A percentile compares a stretch with the other conserved stretches of the same genome.
phyloP scores from a whole-genome alignment of 1,140 invertebrate genomes.

The Drosophila navojoa region DNA sequence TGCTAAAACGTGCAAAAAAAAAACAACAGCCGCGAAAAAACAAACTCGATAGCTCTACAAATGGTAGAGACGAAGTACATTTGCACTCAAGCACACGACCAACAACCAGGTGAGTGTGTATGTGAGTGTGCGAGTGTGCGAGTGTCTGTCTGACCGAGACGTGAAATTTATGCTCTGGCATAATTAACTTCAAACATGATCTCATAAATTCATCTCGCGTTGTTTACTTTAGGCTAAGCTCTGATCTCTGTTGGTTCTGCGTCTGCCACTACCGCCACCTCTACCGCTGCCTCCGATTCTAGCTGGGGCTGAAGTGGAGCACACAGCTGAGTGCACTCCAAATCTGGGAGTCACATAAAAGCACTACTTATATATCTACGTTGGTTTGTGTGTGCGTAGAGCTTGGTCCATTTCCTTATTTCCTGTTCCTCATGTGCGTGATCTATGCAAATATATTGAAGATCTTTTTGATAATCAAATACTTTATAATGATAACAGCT shows the following conservation, averaged over 20 bases:
- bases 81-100: slow-evolving; percentile 60
- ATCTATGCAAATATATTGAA: not conserved
- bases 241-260: slow-evolving; percentile 4
- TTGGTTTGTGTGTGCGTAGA: slow-evolving; percentile 17
- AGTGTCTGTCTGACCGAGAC: slow-evolving; percentile 34
- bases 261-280: not conserved
- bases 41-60: slow-evolving; percentile 50
- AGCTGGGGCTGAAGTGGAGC: slow-evolving; percentile 61
- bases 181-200: slow-evolving; percentile 79
- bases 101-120: not conserved
- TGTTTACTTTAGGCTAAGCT: slow-evolving; percentile 60
- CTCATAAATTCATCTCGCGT: slow-evolving; percentile 78
- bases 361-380: not conserved
- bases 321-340: slow-evolving; percentile 60
- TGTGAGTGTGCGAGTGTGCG: slow-evolving; percentile 13
- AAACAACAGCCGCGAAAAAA: slow-evolving; percentile 10
- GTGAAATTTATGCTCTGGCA: slow-evolving; percentile 74
- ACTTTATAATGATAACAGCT: no score
- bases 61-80: slow-evolving; percentile 43
- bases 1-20: slow-evolving; percentile 66
- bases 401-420: slow-evolving; percentile 15
- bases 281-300: not conserved
- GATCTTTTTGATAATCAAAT: not conserved
- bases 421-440: slow-evolving; percentile 35
- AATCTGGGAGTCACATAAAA: slow-evolving; percentile 23